Evolutionary conservation across 1,140 invertebrate species (phyloP).

Genomic region (Drosophila oshimai): DNA sequence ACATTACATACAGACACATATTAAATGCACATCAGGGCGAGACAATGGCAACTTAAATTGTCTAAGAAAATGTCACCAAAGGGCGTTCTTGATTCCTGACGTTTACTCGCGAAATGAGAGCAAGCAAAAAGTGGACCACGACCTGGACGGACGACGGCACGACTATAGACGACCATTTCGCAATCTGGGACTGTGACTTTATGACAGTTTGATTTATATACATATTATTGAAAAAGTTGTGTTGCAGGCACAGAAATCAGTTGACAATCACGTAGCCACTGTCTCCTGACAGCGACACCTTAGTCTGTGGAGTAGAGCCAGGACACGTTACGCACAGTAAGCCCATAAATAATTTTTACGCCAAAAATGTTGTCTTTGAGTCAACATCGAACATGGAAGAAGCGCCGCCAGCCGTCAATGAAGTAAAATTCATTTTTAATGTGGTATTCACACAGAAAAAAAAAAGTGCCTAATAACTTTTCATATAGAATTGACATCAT

Average conservation of each 20-base stretch:
- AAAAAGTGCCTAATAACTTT: no score
- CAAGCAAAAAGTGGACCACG: conserved; percentile 25
- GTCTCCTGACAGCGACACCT: conserved; percentile 18
- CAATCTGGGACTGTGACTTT: conserved; percentile 68
- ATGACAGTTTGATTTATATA: conserved; percentile 82
- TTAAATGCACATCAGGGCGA: conserved; percentile 69
- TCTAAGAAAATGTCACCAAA: conserved; percentile 49
- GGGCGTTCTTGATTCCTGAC: conserved; percentile 31
- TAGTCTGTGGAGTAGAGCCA: no score
- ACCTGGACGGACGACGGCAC: background rate
- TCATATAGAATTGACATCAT: no score
- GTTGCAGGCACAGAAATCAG: conserved; percentile 57
- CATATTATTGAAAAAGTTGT: conserved; percentile 82
- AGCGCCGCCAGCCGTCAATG: conserved; percentile 21
- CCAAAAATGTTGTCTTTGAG: conserved; percentile 43
- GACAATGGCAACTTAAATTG: conserved; percentile 68
- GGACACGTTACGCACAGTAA: conserved; percentile 42
- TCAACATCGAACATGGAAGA: no score
- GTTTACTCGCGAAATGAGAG: conserved; percentile 12
- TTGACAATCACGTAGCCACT: conserved; percentile 59
- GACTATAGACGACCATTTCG: conserved; percentile 10
- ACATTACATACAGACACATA: conserved; percentile 40
- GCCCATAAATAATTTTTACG: conserved; percentile 71
- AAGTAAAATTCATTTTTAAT: conserved; percentile 74
- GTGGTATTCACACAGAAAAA: no score